Percentiles rank a stretch among this genome's conserved stretches.
Evolutionary conservation across 2,113 vertebrate genomes (phyloP).

Genomic region (Cnemophilus loriae): DNA sequence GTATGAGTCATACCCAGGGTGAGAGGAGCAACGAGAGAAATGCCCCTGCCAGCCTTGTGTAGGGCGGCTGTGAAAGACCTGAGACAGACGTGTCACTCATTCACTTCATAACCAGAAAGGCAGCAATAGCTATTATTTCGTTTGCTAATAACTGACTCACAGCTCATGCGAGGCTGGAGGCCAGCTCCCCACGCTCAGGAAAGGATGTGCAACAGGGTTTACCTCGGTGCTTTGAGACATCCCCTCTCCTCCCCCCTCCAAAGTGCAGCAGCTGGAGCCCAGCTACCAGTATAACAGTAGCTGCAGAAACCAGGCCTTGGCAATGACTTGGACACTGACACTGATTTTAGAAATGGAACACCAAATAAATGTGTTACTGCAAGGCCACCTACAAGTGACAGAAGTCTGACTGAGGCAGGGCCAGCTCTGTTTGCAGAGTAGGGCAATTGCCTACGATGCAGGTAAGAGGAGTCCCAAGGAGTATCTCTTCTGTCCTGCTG

Average conservation of each 20-base stretch:
- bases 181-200: rapidly evolving
- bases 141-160: background rate
- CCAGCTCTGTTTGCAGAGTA: background rate
- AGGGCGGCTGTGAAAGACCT: background rate
- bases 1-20: background rate
- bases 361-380: background rate
- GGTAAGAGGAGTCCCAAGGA: background rate
- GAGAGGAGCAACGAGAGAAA: background rate
- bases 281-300: background rate
- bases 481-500: background rate
- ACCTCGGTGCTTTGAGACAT: background rate
- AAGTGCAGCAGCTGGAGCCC: background rate
- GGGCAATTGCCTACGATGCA: background rate
- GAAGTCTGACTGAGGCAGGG: background rate
- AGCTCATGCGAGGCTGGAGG: background rate
- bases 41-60: background rate
- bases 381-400: background rate
- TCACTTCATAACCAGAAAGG: background rate
- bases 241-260: background rate
- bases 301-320: background rate
- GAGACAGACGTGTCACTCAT: background rate
- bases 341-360: background rate
- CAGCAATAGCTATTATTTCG: background rate
- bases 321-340: background rate
- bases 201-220: background rate